Percentiles rank a stretch among this genome's conserved stretches.
These are phyloP conservation scores for Contarinia nasturtii DNA, from an alignment of 1,140 invertebrate genomes.

Conservation along the genomic window DNA sequence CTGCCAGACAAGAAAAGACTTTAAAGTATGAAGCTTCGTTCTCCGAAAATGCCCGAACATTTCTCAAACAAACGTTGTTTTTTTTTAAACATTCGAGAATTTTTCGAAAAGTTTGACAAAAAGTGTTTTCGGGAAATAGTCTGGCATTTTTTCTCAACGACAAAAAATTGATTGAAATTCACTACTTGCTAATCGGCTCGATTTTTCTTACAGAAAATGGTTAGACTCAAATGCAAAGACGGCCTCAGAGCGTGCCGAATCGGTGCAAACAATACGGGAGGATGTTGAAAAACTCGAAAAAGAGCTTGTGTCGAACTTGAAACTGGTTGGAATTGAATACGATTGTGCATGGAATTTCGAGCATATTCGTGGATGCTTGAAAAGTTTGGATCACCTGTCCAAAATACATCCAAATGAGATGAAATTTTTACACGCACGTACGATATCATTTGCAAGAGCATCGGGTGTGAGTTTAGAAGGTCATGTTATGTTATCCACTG, in stretches of 20 bases:
- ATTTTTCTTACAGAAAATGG: slow-evolving; percentile 26
- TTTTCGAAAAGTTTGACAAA: too few species aligned
- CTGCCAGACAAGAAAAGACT: slow-evolving; percentile 28
- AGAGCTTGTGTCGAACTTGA: slow-evolving; percentile 30
- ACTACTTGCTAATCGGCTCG: not conserved
- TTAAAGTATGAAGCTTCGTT: slow-evolving; percentile 14
- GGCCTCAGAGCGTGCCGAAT: slow-evolving; percentile 36
- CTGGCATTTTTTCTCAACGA: too few species aligned
- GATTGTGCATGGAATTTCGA: slow-evolving; percentile 77
- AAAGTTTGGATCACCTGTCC: slow-evolving; percentile 50
- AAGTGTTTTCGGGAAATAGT: too few species aligned
- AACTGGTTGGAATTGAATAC: slow-evolving; percentile 41
- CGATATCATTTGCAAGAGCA: slow-evolving; percentile 65
- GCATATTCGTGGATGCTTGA: slow-evolving; percentile 66
- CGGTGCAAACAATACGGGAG: slow-evolving; percentile 38
- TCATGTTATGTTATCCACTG: slow-evolving; percentile 70
- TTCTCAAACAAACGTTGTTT: not conserved
- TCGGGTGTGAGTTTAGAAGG: slow-evolving; percentile 78
- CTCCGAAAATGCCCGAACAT: not conserved
- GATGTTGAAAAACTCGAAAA: slow-evolving; percentile 43
- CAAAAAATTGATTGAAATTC: not conserved
- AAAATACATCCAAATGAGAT: slow-evolving; percentile 49
- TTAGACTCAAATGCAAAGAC: slow-evolving; percentile 39
- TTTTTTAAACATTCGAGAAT: too few species aligned
- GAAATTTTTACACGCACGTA: slow-evolving; percentile 42